Conservation (phyloP, 2,113 vertebrate species). For the Catharus bicknelli region DNA sequence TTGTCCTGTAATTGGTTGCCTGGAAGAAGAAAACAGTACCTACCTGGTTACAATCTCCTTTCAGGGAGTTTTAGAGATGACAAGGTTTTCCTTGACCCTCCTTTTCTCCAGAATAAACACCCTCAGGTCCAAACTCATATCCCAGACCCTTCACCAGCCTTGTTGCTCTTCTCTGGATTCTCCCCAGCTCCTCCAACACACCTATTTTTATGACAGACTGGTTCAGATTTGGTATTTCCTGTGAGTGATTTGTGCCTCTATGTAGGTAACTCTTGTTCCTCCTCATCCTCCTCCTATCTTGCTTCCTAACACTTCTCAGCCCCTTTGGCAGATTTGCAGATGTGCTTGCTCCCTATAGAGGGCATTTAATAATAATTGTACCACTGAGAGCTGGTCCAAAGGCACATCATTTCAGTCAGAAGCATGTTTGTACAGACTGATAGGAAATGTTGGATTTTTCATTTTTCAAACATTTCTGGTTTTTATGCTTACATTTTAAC, state of each 20-base stretch:
- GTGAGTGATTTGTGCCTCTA: background rate
- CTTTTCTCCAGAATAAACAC: background rate
- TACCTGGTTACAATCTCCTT: background rate
- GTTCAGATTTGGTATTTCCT: background rate
- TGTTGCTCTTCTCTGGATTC: background rate
- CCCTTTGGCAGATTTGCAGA: background rate
- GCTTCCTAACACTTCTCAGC: background rate
- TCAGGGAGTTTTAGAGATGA: background rate
- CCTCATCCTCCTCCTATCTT: background rate
- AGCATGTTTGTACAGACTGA: background rate
- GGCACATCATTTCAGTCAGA: background rate
- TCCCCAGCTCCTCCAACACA: background rate
- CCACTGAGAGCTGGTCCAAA: background rate
- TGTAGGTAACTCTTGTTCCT: background rate
- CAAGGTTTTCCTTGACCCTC: background rate
- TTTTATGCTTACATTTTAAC: background rate
- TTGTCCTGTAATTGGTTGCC: fast-evolving
- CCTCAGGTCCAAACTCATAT: fast-evolving
- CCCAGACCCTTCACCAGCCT: background rate
- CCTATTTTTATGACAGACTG: background rate
- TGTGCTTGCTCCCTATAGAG: background rate
- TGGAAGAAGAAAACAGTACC: background rate
- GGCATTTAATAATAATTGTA: background rate
- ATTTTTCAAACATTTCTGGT: background rate
- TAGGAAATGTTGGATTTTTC: background rate